These are phyloP conservation scores for Onychostoma macrolepis DNA, from an alignment of 2,113 vertebrate genomes.

Conservation along the genomic window DNA sequence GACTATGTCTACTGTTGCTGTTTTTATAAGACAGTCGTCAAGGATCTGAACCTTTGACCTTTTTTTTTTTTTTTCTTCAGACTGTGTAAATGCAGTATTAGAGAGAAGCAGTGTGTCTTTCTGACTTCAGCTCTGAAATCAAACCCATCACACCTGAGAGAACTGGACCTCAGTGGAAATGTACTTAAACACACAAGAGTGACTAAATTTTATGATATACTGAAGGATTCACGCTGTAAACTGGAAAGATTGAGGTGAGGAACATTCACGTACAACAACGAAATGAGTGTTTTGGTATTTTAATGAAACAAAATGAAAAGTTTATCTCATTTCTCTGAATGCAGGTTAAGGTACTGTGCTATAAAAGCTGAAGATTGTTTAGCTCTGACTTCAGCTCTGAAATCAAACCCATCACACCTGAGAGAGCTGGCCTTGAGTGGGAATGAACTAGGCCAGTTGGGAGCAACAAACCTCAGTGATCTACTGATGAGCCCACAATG, in stretches of 20 bases:
- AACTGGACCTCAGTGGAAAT: not conserved
- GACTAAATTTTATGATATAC: not conserved
- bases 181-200: not conserved
- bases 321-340: not conserved
- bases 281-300: not conserved
- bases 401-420: too few species aligned
- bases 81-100: not conserved
- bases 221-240: not conserved
- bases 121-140: not conserved
- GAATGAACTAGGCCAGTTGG: too few species aligned
- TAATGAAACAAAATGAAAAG: not conserved
- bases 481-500: too few species aligned
- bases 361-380: not conserved
- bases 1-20: not conserved
- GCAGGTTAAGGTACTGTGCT: not conserved
- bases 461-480: too few species aligned
- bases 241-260: not conserved
- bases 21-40: not conserved
- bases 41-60: not conserved
- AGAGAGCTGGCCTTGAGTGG: too few species aligned
- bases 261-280: not conserved
- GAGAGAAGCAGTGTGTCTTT: not conserved
- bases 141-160: too few species aligned
- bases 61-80: not conserved
- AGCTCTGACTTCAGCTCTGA: not conserved